Conservation (phyloP, 2,888 invertebrate species). For the Dryobotodes eremita region DNA sequence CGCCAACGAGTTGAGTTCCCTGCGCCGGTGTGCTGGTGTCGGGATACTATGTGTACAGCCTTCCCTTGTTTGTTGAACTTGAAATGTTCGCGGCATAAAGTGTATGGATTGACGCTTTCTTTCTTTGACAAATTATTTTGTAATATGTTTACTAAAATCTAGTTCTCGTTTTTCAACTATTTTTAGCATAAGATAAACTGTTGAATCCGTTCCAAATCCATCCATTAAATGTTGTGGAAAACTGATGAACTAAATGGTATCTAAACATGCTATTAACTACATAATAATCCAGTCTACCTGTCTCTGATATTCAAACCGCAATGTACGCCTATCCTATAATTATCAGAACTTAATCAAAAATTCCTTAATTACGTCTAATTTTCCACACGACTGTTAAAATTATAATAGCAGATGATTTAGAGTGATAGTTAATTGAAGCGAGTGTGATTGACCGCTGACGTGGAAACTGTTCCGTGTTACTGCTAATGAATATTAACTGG, state of each 20-base stretch:
- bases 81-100: not conserved
- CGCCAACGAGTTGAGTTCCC: conserved; percentile 59
- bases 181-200: not conserved
- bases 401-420: not conserved
- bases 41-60: conserved; percentile 18
- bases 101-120: not conserved
- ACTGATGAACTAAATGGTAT: not conserved
- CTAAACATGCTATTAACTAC: too few species aligned
- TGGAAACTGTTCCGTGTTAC: not conserved
- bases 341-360: not conserved
- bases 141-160: not conserved
- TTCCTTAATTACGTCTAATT: not conserved
- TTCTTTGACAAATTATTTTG: not conserved
- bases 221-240: not conserved
- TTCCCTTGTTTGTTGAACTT: conserved; percentile 15
- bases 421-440: conserved; percentile 13
- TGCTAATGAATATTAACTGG: conserved; percentile 35
- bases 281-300: not conserved
- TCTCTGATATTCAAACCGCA: not conserved
- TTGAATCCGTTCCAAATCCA: too few species aligned
- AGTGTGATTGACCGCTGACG: conserved; percentile 12
- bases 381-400: not conserved
- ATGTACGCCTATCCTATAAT: not conserved
- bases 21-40: conserved; percentile 12
- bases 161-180: not conserved